Evolutionary conservation across 2,888 invertebrate genomes (phyloP).

Genomic region (Acleris sparsana): DNA sequence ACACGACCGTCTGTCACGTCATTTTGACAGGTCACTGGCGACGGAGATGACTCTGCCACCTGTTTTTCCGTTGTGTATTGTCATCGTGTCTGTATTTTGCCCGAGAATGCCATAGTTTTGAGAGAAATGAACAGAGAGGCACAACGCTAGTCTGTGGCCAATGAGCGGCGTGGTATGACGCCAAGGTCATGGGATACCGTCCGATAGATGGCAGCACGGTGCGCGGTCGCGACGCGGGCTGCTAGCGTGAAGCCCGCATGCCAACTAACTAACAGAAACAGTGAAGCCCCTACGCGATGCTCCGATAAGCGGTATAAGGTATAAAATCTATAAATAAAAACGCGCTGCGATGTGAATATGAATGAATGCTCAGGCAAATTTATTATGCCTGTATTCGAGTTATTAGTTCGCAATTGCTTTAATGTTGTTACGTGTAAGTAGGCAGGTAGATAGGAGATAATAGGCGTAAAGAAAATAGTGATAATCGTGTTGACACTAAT

Average conservation of each 20-base stretch:
- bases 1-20: constrained; percentile 67
- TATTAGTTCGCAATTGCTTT: constrained; percentile 25
- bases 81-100: constrained; percentile 50
- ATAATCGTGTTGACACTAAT: constrained; percentile 7
- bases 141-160: constrained; percentile 70
- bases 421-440: constrained; percentile 11
- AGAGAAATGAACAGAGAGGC: constrained; percentile 54
- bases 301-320: constrained; percentile 79
- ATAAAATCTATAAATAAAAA: constrained; percentile 67
- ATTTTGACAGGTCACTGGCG: constrained; percentile 76
- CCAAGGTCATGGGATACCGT: constrained; percentile 73
- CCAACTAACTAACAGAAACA: constrained; percentile 62
- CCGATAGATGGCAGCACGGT: constrained; percentile 67
- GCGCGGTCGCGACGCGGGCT: constrained; percentile 59
- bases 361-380: constrained; percentile 60
- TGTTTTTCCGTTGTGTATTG: constrained; percentile 53
- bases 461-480: background rate
- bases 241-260: constrained; percentile 72
- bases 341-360: constrained; percentile 68
- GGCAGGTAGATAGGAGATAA: constrained; percentile 4
- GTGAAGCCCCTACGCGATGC: constrained; percentile 63
- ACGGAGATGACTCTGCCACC: constrained; percentile 54
- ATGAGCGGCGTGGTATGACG: constrained; percentile 73
- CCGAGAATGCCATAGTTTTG: constrained; percentile 69
- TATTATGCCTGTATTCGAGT: constrained; percentile 25